Conservation (phyloP, 2,888 invertebrate species). For the Oscheius sp. region DNA sequence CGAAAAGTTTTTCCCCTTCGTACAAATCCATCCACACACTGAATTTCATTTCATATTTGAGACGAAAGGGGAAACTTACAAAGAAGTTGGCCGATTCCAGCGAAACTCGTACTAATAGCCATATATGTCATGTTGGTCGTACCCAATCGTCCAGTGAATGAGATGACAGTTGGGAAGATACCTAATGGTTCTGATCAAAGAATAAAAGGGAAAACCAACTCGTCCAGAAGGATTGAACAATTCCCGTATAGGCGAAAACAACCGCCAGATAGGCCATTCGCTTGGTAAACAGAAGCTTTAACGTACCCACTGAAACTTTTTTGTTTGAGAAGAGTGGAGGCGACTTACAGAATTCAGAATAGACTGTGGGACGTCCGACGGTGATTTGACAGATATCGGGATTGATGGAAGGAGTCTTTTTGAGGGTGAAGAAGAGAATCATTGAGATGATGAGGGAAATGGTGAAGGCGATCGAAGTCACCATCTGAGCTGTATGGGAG, state of each 20-base stretch:
- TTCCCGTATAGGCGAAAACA: constrained; percentile 54
- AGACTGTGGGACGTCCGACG: not conserved
- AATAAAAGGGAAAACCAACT: constrained; percentile 21
- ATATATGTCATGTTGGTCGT: constrained; percentile 3
- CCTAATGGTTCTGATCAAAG: constrained; percentile 1
- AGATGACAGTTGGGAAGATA: constrained; percentile 29
- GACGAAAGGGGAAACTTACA: constrained; percentile 7
- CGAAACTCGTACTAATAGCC: constrained; percentile 18
- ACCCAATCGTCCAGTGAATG: constrained; percentile 16
- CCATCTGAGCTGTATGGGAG: constrained; percentile 65
- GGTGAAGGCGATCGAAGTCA: constrained; percentile 50
- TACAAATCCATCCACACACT: constrained; percentile 26
- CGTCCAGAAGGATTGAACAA: constrained; percentile 59
- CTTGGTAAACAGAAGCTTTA: constrained; percentile 51
- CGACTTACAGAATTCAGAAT: not conserved
- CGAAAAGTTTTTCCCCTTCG: constrained; percentile 76
- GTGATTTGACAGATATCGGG: not conserved
- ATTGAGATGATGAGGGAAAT: constrained; percentile 2
- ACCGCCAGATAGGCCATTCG: constrained; percentile 53
- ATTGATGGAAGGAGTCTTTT: not conserved
- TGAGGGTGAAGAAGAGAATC: not conserved
- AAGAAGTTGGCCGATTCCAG: constrained; percentile 25
- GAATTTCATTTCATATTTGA: not conserved
- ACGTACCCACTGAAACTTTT: constrained; percentile 39
- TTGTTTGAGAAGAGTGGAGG: not conserved